These are phyloP conservation scores for Brachyrhaphis roseni DNA, from an alignment of 2,797 vertebrate species.

Conservation along the genomic window DNA sequence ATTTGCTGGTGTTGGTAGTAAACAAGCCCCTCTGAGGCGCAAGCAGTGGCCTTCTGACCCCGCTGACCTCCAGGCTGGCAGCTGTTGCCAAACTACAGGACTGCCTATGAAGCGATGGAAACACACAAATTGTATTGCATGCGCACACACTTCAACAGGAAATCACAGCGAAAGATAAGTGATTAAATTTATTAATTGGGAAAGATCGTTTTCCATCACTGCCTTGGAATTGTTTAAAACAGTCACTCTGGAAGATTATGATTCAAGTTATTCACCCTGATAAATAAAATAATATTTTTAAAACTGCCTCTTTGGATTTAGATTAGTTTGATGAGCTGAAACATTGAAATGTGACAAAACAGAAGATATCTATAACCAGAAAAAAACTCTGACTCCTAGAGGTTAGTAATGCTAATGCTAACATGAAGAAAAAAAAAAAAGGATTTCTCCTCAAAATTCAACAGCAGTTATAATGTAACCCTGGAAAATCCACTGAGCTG, in stretches of 20 bases:
- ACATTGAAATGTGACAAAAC: neutral
- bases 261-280: neutral
- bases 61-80: conserved; percentile 66
- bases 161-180: neutral
- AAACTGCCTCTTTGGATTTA: neutral
- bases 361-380: neutral
- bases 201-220: neutral
- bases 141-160: neutral
- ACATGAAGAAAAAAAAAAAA: too few species aligned
- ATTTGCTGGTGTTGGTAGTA: neutral
- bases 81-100: conserved; percentile 61
- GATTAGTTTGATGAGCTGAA: neutral
- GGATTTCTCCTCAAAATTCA: neutral
- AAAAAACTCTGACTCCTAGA: conserved; percentile 1
- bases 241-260: neutral
- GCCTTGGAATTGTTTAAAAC: neutral
- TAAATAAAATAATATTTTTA: neutral
- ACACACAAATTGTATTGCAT: conserved; percentile 48
- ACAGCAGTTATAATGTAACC: neutral
- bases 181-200: neutral
- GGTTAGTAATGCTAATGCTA: neutral
- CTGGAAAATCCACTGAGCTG: neutral
- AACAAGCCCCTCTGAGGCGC: conserved; percentile 9
- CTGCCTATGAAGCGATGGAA: conserved; percentile 68
- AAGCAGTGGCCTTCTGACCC: conserved; percentile 47